Evolutionary conservation across 1,140 invertebrate genomes (phyloP), one percentile per base, ranked within the genome.

Genomic region (Lepidurus couesii): DNA sequence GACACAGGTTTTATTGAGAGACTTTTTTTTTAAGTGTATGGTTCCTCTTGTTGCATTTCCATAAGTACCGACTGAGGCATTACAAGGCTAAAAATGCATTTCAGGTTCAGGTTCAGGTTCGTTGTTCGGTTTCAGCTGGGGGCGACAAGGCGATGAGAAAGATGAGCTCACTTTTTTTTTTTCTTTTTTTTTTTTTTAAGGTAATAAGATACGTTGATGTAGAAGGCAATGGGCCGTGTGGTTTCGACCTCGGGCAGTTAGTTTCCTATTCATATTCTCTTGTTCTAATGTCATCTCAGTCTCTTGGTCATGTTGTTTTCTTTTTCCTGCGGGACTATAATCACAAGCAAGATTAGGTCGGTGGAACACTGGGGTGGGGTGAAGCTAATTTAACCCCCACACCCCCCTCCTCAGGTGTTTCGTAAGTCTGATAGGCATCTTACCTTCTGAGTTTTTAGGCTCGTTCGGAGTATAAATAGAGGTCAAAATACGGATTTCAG

Each of bases 61-160:
- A 16, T 65, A 65, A 65, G 16, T 13, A n/a, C 53, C 21, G 16
- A 21, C 16, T 21, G 16, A n/a, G 1, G 16, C 53, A 65, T 65
- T 65, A 65, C 53, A 21, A n/a, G 21, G 53, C 53, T 7, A 21
- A 65, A 65, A 65, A 13, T 21, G 16, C 8, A 13, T 65, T 65
- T 13, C 53, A 65, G 34, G 21, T 65, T 65, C 53, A 65, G 21
- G 53, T 65, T 65, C 53, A 65, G 53, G 53, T 65, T 65, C 53
- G 53, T 65, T 65, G 53, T 65, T 65, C 53, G 16, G 53, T 7
- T 65, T 16, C 53, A 1, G 21, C 53, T 16, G 13, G 8, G 9
- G 53, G 53, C 53, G 53, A 65, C 53, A 65, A 13, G 53, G 21
- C 53, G 21, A 8, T 21, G 0, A n/a, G 16, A 13, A 13, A 13